phyloP scores from a whole-genome alignment of 2,888 invertebrate species.

The Lasioglossum calceatum region DNA sequence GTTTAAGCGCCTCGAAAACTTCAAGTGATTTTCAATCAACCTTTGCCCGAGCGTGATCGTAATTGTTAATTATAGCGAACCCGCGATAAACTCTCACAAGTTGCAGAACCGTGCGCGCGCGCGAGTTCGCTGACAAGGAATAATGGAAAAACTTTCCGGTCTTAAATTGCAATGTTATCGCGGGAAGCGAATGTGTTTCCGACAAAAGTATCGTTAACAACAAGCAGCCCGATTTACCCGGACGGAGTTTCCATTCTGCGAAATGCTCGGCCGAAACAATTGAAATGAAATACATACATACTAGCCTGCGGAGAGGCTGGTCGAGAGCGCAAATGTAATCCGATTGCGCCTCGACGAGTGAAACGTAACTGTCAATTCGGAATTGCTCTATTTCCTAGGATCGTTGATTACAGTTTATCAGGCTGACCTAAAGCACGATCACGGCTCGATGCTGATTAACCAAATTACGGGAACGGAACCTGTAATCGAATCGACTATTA shows the following conservation, averaged over 20 bases:
- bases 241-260: not conserved
- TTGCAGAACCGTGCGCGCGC: not conserved
- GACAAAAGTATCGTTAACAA: not conserved
- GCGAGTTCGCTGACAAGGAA: not conserved
- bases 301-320: not conserved
- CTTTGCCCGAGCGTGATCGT: conserved; percentile 18
- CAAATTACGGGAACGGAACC: not conserved
- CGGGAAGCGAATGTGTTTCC: not conserved
- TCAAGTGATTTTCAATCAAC: conserved; percentile 44
- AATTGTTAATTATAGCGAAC: conserved; percentile 41
- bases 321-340: not conserved
- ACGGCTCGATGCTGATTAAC: not conserved
- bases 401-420: not conserved
- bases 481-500: not conserved
- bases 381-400: not conserved
- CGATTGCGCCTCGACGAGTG: not conserved
- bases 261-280: not conserved
- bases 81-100: not conserved
- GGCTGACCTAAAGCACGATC: not conserved
- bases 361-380: not conserved
- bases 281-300: not conserved
- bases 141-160: conserved; percentile 10
- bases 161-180: conserved; percentile 4
- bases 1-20: conserved; percentile 18
- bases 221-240: not conserved